Evolutionary conservation across 2,888 invertebrate species (phyloP).

Genomic region (Pristionchus exspectatus): DNA sequence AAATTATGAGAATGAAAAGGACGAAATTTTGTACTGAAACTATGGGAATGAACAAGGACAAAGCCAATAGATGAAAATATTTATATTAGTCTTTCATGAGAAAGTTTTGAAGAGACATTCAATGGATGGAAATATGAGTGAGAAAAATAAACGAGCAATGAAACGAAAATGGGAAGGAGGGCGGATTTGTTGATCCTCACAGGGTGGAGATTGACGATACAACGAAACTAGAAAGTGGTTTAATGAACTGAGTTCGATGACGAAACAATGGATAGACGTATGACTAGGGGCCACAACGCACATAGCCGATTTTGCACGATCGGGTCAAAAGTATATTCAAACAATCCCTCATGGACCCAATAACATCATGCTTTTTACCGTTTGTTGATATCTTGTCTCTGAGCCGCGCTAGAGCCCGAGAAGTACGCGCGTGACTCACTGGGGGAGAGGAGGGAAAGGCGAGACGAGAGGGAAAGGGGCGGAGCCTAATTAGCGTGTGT

Average conservation of each 20-base stretch:
- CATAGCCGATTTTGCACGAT: too few relatives aligned
- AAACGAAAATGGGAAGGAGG: background rate
- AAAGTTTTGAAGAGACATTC: background rate
- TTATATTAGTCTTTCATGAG: background rate
- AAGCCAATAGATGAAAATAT: background rate
- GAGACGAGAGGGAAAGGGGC: too few relatives aligned
- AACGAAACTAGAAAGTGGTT: background rate
- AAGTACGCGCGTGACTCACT: too few relatives aligned
- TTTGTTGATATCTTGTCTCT: too few relatives aligned
- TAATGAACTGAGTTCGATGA: constrained; percentile 18
- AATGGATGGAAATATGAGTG: background rate
- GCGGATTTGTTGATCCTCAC: background rate
- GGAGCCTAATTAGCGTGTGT: too few relatives aligned
- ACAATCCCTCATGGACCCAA: too few relatives aligned
- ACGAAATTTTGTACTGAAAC: too few relatives aligned
- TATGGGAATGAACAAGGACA: background rate
- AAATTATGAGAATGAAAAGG: background rate
- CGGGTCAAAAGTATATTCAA: too few relatives aligned
- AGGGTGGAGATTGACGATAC: background rate
- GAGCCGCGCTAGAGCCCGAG: too few relatives aligned
- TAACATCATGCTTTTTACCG: too few relatives aligned
- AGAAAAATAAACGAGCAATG: background rate
- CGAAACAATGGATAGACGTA: background rate
- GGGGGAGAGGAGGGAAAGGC: too few relatives aligned
- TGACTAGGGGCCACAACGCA: too few relatives aligned